phyloP scores from a whole-genome alignment of 2,113 vertebrate genomes.

The Circaetus cinerascens region DNA sequence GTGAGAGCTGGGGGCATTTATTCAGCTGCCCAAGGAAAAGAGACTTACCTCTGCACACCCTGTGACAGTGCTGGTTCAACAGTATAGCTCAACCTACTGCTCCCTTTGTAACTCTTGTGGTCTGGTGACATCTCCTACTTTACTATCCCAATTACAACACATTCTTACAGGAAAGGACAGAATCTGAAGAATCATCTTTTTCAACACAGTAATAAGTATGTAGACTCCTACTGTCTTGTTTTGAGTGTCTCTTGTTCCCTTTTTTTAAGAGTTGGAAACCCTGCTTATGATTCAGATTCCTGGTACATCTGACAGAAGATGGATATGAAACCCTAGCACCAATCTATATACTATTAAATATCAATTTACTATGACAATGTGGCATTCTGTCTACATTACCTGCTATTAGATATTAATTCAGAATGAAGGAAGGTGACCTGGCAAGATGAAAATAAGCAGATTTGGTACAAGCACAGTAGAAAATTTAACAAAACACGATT shows the following conservation, averaged over 20 bases:
- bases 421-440: neutral
- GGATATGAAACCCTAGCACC: neutral
- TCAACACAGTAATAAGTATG: neutral
- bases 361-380: neutral
- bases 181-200: neutral
- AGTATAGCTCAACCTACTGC: neutral
- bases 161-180: neutral
- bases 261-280: neutral
- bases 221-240: neutral
- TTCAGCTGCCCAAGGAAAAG: neutral
- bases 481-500: neutral
- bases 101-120: neutral
- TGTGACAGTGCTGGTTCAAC: neutral
- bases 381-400: neutral
- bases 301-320: neutral
- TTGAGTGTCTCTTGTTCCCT: neutral
- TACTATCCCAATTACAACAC: neutral
- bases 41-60: rapidly evolving
- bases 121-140: neutral
- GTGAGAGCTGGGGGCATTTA: neutral
- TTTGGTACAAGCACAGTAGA: neutral
- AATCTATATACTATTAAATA: neutral
- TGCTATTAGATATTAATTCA: neutral
- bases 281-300: neutral
- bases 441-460: neutral